Evolutionary conservation across 1,140 invertebrate species (phyloP).

Genomic region (Drosophila kurseongensis): DNA sequence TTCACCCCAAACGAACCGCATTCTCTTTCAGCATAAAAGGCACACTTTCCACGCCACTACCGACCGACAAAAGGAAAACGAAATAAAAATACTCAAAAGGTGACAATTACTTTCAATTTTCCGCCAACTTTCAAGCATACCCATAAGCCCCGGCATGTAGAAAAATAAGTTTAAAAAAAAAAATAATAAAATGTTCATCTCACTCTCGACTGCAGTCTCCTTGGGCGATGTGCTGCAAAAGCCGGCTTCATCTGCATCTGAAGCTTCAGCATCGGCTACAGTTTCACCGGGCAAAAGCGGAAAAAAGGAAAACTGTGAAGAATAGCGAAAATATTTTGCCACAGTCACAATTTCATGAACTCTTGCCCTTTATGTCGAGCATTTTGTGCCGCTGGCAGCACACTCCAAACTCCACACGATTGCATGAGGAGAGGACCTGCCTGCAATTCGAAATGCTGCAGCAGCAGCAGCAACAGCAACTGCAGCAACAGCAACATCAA

Average conservation of each 20-base stretch:
- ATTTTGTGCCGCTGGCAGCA: constrained; percentile 73
- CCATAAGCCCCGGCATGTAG: constrained; percentile 22
- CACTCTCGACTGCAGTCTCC: constrained; percentile 22
- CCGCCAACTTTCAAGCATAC: constrained; percentile 40
- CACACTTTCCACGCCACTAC: constrained; percentile 53
- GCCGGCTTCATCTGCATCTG: constrained; percentile 22
- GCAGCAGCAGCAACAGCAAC: constrained; percentile 17
- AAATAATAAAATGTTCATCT: constrained; percentile 28
- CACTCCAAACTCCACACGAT: constrained; percentile 46
- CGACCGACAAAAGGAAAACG: constrained; percentile 20
- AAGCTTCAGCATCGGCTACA: constrained; percentile 52
- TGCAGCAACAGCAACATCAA: constrained; percentile 13
- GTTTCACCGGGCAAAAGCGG: constrained; percentile 55
- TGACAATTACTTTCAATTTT: constrained; percentile 83
- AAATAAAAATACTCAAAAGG: constrained; percentile 58
- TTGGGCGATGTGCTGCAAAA: constrained; percentile 36
- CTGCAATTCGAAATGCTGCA: constrained; percentile 60
- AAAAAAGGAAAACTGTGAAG: constrained; percentile 28
- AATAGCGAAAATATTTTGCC: constrained; percentile 63
- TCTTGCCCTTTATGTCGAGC: constrained; percentile 82
- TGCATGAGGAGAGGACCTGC: constrained; percentile 38
- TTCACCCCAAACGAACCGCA: constrained; percentile 45
- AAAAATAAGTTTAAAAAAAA: constrained; percentile 16
- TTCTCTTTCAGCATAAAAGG: constrained; percentile 37
- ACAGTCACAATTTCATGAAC: constrained; percentile 79